Evolutionary conservation across 2,797 vertebrate species (phyloP).

Genomic region (Nyctalus aviator): DNA sequence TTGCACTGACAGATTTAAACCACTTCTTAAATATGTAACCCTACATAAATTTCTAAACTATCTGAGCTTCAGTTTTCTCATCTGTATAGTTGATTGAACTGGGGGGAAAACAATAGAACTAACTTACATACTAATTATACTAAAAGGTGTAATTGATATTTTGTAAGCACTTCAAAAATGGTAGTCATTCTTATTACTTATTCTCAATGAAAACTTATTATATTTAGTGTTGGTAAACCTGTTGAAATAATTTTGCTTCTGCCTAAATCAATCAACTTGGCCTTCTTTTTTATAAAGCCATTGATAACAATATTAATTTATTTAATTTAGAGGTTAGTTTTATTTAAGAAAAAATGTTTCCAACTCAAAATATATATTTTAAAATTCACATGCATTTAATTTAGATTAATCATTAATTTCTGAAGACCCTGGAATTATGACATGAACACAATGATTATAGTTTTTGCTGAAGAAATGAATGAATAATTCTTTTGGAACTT

Average conservation of each 20-base stretch:
- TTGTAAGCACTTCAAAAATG: slow-evolving; percentile 6
- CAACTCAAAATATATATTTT: not conserved
- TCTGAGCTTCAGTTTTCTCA: not conserved
- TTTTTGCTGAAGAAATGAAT: slow-evolving; percentile 28
- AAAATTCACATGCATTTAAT: slow-evolving; percentile 10
- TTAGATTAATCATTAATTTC: slow-evolving; percentile 31
- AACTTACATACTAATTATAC: not conserved
- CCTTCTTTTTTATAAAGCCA: not conserved
- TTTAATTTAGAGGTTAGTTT: not conserved
- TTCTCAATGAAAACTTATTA: not conserved
- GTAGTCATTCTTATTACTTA: not conserved
- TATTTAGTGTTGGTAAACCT: slow-evolving; percentile 1
- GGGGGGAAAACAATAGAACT: not conserved
- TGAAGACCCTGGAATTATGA: slow-evolving; percentile 9
- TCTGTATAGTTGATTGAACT: not conserved
- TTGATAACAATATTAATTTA: not conserved
- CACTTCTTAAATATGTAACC: slow-evolving; percentile 2
- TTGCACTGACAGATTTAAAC: not conserved
- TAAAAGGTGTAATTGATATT: not conserved
- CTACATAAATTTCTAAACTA: slow-evolving; percentile 5
- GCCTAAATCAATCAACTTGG: not conserved
- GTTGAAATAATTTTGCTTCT: not conserved
- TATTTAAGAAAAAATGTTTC: slow-evolving; percentile 13
- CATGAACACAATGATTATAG: not conserved
- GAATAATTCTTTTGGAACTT: slow-evolving; percentile 11